Conservation (phyloP, 2,113 vertebrate genomes). For the Lagenorhynchus albirostris region DNA sequence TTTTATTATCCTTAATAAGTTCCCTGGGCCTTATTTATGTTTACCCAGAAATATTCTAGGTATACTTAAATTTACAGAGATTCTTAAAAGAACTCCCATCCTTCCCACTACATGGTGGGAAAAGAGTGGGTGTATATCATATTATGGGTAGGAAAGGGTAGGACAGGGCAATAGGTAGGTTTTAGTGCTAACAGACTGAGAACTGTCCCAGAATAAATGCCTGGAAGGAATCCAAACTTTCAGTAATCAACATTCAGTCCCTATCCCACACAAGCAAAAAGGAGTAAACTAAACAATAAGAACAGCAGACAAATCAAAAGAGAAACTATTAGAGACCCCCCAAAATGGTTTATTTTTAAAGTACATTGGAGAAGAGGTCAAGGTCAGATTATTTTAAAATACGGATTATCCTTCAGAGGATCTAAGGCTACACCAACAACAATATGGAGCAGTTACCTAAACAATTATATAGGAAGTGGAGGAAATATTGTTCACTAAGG, state of each 20-base stretch:
- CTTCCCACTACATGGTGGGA: neutral
- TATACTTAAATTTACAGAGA: neutral
- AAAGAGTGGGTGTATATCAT: neutral
- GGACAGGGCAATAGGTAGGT: no score
- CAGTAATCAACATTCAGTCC: constrained; percentile 72
- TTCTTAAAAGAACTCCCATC: neutral
- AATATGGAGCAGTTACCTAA: neutral
- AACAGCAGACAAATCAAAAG: constrained; percentile 39
- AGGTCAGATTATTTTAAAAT: neutral
- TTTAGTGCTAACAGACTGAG: neutral
- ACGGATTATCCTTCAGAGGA: constrained; percentile 6
- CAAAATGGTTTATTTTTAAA: constrained; percentile 51
- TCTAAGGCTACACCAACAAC: neutral
- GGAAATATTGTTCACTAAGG: neutral
- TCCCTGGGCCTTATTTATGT: neutral
- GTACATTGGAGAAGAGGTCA: neutral
- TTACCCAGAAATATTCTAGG: neutral
- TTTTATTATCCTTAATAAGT: neutral
- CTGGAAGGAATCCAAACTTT: constrained; percentile 65
- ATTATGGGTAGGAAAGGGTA: neutral
- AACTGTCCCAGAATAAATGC: constrained; percentile 47
- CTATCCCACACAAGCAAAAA: constrained; percentile 52
- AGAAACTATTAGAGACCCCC: neutral
- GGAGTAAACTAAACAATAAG: constrained; percentile 60
- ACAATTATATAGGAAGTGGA: neutral